A percentile compares a stretch with the other conserved stretches of the same genome.
These are phyloP conservation scores for Ptilonorhynchus violaceus DNA, from an alignment of 2,113 vertebrate species.

Conservation along the genomic window DNA sequence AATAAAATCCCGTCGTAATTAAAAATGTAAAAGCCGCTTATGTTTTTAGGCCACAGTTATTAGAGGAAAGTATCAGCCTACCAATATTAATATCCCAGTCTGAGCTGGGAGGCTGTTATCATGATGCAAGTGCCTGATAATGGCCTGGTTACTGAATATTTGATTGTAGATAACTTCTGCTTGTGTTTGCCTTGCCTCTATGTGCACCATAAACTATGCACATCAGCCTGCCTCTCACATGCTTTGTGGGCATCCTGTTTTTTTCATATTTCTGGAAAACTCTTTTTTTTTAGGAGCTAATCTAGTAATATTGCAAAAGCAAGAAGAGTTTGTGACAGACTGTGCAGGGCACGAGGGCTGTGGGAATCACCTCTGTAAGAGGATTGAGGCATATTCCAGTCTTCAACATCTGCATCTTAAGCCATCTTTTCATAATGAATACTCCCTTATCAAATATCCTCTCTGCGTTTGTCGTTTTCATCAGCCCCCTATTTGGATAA, in stretches of 20 bases:
- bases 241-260: neutral
- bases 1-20: conserved; percentile 20
- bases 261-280: neutral
- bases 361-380: conserved; percentile 17
- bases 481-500: neutral
- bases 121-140: neutral
- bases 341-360: neutral
- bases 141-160: neutral
- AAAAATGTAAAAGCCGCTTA: conserved; percentile 49
- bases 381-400: neutral
- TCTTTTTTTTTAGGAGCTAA: neutral
- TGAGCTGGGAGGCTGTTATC: neutral
- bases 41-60: conserved; percentile 56
- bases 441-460: neutral
- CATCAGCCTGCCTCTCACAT: neutral
- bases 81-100: neutral
- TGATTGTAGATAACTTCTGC: neutral
- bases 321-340: neutral
- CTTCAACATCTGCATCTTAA: neutral
- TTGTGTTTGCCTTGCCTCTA: neutral
- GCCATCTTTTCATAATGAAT: neutral
- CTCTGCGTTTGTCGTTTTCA: neutral
- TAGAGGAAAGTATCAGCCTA: neutral
- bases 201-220: accelerated
- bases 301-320: neutral